Percentiles rank a stretch among this genome's conserved stretches.
phyloP scores from a whole-genome alignment of 2,113 vertebrate genomes.

The Neolamprologus falcicula region DNA sequence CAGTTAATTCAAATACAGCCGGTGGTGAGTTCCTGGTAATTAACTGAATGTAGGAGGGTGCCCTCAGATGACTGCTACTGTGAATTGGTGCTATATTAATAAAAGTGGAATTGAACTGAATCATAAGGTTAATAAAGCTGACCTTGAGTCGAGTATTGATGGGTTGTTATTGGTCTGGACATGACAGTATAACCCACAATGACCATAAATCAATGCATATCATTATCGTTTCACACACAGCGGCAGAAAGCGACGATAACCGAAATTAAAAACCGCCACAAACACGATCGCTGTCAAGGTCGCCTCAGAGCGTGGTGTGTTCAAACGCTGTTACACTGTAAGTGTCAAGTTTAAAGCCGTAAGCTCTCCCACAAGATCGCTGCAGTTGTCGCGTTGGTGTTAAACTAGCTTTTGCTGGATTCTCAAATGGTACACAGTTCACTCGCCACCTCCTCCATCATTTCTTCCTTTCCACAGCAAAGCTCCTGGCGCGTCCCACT shows the following conservation, averaged over 20 bases:
- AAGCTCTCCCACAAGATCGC: slow-evolving; percentile 51
- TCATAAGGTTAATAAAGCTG: not conserved
- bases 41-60: not conserved
- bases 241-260: not conserved
- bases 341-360: slow-evolving; percentile 49
- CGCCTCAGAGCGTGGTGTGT: slow-evolving; percentile 9
- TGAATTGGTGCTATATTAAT: not conserved
- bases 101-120: not conserved
- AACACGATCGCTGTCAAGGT: slow-evolving; percentile 40
- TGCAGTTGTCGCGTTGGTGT: slow-evolving; percentile 49
- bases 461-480: slow-evolving; percentile 1
- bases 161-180: not conserved
- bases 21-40: not conserved
- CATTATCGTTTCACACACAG: not conserved
- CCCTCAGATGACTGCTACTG: not conserved
- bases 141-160: not conserved
- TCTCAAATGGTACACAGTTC: slow-evolving; percentile 23
- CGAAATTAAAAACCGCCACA: slow-evolving; percentile 13
- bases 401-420: slow-evolving; percentile 28
- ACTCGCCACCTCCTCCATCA: not conserved
- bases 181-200: not conserved
- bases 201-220: not conserved
- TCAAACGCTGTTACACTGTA: slow-evolving; percentile 35
- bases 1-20: not conserved
- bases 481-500: slow-evolving; percentile 19